phyloP scores from a whole-genome alignment of 2,113 vertebrate genomes.

The Monarcha castaneiventris region DNA sequence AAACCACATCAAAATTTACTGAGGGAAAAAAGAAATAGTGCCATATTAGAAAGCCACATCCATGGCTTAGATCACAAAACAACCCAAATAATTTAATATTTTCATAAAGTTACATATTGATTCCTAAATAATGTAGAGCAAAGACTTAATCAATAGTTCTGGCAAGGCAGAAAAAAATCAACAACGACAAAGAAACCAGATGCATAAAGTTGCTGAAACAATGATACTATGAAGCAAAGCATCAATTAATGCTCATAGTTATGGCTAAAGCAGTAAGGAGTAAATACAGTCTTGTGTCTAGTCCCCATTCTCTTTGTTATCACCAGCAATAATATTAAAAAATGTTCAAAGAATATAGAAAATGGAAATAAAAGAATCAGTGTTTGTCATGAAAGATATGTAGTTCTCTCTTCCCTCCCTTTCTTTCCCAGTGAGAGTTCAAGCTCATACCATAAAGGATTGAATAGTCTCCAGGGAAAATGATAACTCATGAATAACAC shows the following conservation, averaged over 20 bases:
- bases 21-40: not conserved
- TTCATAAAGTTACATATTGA: conserved; percentile 28
- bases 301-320: not conserved
- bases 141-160: not conserved
- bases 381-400: conserved; percentile 5
- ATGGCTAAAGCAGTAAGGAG: not conserved
- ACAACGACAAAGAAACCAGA: not conserved
- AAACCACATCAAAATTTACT: not conserved
- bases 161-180: conserved; percentile 42
- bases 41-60: not conserved
- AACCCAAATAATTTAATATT: conserved; percentile 41
- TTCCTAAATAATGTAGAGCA: conserved; percentile 14
- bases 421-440: conserved; percentile 19
- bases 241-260: not conserved
- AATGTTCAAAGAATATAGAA: conserved; percentile 28
- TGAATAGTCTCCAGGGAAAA: not conserved
- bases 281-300: not conserved
- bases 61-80: not conserved
- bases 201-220: conserved; percentile 29
- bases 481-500: not conserved
- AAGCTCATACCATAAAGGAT: not conserved
- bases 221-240: not conserved
- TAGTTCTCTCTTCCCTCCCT: not conserved
- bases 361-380: conserved; percentile 38
- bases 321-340: conserved; percentile 16